Evolutionary conservation across 2,888 invertebrate species (phyloP).

Genomic region (Melieria crassipennis): DNA sequence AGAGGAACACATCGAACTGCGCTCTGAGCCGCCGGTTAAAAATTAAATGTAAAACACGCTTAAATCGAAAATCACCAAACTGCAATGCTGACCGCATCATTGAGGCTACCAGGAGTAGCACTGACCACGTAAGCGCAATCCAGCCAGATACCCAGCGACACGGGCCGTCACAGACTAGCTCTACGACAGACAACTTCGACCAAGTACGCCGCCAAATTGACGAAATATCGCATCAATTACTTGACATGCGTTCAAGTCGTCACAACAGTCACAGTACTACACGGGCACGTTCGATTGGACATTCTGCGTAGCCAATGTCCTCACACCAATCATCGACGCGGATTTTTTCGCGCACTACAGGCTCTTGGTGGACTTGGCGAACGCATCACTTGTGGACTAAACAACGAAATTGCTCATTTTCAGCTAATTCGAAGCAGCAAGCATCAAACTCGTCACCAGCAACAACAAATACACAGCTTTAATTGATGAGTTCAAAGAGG

Average conservation of each 20-base stretch:
- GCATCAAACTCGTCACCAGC: no score
- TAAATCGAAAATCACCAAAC: slow-evolving; percentile 24
- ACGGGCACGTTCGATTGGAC: slow-evolving; percentile 11
- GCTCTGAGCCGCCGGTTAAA: neutral
- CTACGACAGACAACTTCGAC: neutral
- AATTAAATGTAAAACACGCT: neutral
- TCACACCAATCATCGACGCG: no score
- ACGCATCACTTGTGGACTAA: no score
- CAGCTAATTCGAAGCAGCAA: no score
- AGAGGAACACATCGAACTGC: neutral
- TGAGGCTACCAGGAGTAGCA: slow-evolving; percentile 14
- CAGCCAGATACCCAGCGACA: neutral
- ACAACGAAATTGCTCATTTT: no score
- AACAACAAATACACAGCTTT: no score
- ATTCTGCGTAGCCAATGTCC: no score
- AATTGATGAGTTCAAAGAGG: no score
- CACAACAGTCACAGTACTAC: neutral
- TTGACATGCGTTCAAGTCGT: slow-evolving; percentile 1
- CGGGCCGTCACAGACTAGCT: neutral
- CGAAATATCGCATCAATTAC: slow-evolving; percentile 4
- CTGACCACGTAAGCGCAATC: neutral
- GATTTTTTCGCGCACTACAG: no score
- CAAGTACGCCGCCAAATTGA: neutral
- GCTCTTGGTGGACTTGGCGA: no score
- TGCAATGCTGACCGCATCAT: slow-evolving; percentile 32